These are phyloP conservation scores for Agriotes lineatus DNA, from an alignment of 2,888 invertebrate genomes.

Conservation along the genomic window DNA sequence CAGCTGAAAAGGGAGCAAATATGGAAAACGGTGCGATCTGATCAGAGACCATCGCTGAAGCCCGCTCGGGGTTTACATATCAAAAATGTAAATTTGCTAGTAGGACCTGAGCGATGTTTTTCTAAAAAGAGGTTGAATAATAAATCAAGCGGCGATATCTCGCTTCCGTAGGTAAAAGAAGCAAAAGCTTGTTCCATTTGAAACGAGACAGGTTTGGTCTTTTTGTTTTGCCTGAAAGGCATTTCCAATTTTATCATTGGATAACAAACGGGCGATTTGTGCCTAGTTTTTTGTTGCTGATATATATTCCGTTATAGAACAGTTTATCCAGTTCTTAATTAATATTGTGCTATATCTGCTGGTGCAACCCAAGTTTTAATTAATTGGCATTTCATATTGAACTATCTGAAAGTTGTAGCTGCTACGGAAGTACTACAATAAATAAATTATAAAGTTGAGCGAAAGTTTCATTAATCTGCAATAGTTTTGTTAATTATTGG, in stretches of 20 bases:
- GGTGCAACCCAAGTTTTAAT: neutral
- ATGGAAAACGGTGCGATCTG: neutral
- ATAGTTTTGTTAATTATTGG: neutral
- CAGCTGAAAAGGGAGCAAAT: neutral
- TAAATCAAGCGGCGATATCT: slow-evolving; percentile 20
- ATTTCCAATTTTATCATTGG: no score
- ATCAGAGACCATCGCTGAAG: neutral
- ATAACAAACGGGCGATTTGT: no score
- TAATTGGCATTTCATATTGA: neutral
- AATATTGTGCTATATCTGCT: neutral
- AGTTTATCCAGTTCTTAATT: no score
- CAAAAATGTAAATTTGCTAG: slow-evolving; percentile 13
- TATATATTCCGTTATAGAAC: no score
- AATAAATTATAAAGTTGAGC: neutral
- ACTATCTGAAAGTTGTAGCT: neutral
- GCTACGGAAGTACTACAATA: neutral
- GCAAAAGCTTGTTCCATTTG: slow-evolving; percentile 11
- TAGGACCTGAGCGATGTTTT: slow-evolving; percentile 1
- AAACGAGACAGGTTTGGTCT: neutral
- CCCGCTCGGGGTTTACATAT: neutral
- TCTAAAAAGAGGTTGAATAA: slow-evolving; percentile 12
- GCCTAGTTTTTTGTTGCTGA: no score
- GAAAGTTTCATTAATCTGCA: neutral
- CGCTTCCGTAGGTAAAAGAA: slow-evolving; percentile 10
- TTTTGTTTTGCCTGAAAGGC: neutral